phyloP scores from a whole-genome alignment of 2,797 vertebrate genomes.

The Semotilus atromaculatus region DNA sequence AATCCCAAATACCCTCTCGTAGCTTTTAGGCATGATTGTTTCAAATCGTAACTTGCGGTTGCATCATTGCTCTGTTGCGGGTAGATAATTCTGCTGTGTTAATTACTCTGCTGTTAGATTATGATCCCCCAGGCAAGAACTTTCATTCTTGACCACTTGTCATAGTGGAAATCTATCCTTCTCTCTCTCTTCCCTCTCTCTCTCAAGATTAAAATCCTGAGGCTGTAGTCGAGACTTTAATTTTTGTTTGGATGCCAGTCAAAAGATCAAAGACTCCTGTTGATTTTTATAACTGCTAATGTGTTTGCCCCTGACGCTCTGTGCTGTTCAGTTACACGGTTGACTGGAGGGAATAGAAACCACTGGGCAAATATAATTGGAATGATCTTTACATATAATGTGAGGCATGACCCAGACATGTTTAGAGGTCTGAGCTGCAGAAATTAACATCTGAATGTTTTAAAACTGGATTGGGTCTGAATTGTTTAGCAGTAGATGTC shows the following conservation, averaged over 20 bases:
- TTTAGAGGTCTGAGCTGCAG: not conserved
- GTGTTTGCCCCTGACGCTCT: constrained; percentile 30
- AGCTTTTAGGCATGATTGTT: constrained; percentile 53
- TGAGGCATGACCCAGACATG: constrained; percentile 38
- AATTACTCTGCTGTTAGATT: constrained; percentile 48
- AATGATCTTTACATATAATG: constrained; percentile 49
- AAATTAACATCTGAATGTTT: constrained; percentile 13
- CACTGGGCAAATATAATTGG: constrained; percentile 51
- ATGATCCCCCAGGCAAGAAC: constrained; percentile 16
- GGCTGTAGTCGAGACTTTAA: constrained; percentile 21
- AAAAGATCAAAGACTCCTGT: constrained; percentile 51
- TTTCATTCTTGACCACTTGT: constrained; percentile 49
- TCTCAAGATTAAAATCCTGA: constrained; percentile 21
- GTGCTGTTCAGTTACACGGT: constrained; percentile 49
- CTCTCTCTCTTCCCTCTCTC: constrained; percentile 9
- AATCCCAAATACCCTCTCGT: constrained; percentile 24
- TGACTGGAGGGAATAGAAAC: constrained; percentile 52
- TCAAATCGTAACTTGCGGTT: constrained; percentile 46
- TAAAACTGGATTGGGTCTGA: not conserved
- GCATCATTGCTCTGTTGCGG: constrained; percentile 50
- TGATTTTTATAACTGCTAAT: constrained; percentile 53
- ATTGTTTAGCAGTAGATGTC: constrained; percentile 2
- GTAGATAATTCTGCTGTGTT: constrained; percentile 49
- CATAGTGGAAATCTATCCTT: constrained; percentile 37
- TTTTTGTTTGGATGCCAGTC: constrained; percentile 49